Percentiles rank a stretch among this genome's conserved stretches.
Conservation (phyloP, 2,113 vertebrate species). For the Struthidea cinerea region DNA sequence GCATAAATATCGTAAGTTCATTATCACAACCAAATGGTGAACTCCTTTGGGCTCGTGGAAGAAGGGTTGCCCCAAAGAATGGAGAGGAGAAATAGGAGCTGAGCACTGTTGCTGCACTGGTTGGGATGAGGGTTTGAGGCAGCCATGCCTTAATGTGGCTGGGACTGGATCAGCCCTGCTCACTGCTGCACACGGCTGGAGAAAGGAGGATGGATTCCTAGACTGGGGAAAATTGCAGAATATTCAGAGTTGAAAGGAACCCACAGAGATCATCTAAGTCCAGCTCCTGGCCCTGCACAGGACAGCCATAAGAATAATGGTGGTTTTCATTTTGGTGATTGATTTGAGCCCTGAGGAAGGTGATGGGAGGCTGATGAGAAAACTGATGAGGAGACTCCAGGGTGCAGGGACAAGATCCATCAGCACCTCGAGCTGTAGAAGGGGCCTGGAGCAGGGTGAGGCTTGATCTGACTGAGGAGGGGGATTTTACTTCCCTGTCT, state of each 20-base stretch:
- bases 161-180: background rate
- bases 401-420: background rate
- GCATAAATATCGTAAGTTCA: conserved; percentile 5
- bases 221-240: background rate
- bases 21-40: conserved; percentile 54
- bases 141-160: background rate
- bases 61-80: background rate
- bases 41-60: conserved; percentile 53
- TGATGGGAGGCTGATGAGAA: background rate
- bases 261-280: background rate
- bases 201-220: background rate
- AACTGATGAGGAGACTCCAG: background rate
- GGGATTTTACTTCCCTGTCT: background rate
- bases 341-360: background rate
- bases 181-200: accelerated
- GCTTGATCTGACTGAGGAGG: background rate
- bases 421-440: background rate
- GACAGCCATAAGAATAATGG: background rate
- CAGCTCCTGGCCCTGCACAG: background rate
- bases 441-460: background rate
- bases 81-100: background rate
- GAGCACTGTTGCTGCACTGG: background rate
- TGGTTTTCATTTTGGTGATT: background rate
- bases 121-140: background rate
- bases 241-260: background rate